Evolutionary conservation across 2,797 vertebrate species (phyloP), one percentile per base, ranked within the genome.

Genomic region (Spizella passerina): DNA sequence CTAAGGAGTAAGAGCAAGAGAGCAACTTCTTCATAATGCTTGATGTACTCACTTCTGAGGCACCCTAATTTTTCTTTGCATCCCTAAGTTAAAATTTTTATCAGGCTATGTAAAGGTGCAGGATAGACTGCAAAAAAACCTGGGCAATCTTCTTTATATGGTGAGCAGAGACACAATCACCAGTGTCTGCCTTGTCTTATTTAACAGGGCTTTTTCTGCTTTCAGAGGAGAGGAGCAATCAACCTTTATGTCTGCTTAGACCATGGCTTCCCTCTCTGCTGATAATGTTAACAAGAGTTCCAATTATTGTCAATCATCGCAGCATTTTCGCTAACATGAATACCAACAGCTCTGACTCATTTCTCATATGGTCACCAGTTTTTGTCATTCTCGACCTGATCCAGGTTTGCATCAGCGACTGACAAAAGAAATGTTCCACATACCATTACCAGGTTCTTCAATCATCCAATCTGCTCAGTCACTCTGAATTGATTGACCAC

Each of bases 291-390:
- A 94, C 84, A 93, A 93, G 94, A 93, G 86, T 85, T 95, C 68
- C 93, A 94, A 95, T 96, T 95, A 95, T 96, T 96, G 96, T 97
- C 94, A 95, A 93, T 95, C 90, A 92, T 73, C 56, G 12, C 55
- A 65, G 64, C 81, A 39, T 95, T 96, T 95, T 96, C 0, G 3
- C 71, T 92, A 94, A 77, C 90, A 71, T 78, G 94, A 95, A 95
- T 88, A 71, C 55, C 86, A 94, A 85, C 86, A 92, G 53, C 93
- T 80, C 63, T 73, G 89, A 81, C 61, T 96, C 53, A 70, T 95
- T 95, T 92, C 83, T 92, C 41, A 53, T 24, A 85, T 92, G 72
- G 81, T 92, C 83, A 87, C 86, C 64, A 85, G 88, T 69, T 96
- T 96, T 92, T 94, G 78, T 90, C 81, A 82, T 87, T 95, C 71